These are phyloP conservation scores for Malthinus flaveolus DNA, from an alignment of 2,888 invertebrate species.

Conservation along the genomic window DNA sequence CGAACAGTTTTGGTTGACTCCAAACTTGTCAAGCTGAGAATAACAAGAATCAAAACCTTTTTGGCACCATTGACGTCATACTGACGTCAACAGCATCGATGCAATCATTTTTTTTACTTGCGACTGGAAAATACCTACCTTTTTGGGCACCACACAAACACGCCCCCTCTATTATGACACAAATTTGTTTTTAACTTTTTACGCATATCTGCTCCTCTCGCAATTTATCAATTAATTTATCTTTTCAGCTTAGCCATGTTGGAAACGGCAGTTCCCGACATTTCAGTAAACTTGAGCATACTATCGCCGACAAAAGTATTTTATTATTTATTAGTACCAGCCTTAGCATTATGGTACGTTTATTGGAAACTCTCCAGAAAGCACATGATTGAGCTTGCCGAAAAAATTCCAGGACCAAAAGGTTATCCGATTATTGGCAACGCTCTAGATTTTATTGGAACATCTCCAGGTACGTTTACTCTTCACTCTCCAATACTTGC, in stretches of 20 bases:
- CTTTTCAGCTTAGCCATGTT: neutral
- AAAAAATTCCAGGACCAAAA: conserved; percentile 71
- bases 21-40: too few relatives aligned
- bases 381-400: conserved; percentile 71
- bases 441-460: conserved; percentile 72
- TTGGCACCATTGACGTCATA: too few relatives aligned
- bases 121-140: too few relatives aligned
- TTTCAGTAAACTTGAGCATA: neutral
- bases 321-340: conserved; percentile 70
- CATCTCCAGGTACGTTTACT: conserved; percentile 64
- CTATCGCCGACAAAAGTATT: conserved; percentile 55
- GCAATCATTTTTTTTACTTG: too few relatives aligned
- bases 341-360: conserved; percentile 69
- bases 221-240: neutral
- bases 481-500: neutral
- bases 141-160: neutral
- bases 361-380: conserved; percentile 78
- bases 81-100: too few relatives aligned
- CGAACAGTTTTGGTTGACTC: too few relatives aligned
- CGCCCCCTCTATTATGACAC: neutral
- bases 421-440: conserved; percentile 77
- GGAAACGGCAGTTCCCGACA: neutral
- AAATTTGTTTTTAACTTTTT: neutral
- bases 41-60: too few relatives aligned
- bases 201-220: too few relatives aligned